Evolutionary conservation across 2,113 vertebrate genomes (phyloP), one percentile per base, ranked within the genome.

Genomic region (Alligator mississippiensis): DNA sequence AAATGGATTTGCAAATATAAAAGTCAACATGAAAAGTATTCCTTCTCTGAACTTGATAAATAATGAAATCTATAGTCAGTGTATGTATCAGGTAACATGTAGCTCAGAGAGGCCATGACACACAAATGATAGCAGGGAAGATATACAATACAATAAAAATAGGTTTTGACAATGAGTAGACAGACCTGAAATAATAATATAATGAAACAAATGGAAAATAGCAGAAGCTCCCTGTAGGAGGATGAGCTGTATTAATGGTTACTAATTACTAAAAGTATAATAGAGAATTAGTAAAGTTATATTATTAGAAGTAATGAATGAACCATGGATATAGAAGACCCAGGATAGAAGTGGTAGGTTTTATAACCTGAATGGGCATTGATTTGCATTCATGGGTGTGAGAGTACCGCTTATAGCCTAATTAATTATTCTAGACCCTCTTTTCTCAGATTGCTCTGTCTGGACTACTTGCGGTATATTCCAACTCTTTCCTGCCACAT

Each of bases 251-350:
- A 58, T 25, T n/a, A 54, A 34, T 61, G 6, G 3, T 63, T 82
- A 74, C 24, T 72, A 77, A 14, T 18, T 77, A 74, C 54, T 87
- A 22, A 82, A 59, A 60, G 13, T 15, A 91, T 13, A 72, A 19
- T 47, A 85, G 19, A 84, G 63, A 38, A 28, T 15, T 5, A 47
- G 4, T 15, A 34, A 85, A 95, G 30, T 57, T 83, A 5, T 84
- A 80, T 60, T n/a, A 94, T 30, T 55, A 85, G 84, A 91, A 91
- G 83, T 90, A 75, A 93, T 87, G 11, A 59, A 61, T 83, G 57
- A 27, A 25, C 15, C 47, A 19, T 13, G 57, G 66, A 57, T 15
- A 87, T 0, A 64, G 54, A 86, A 55, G 27, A 22, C 9, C 64
- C 21, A 85, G 70, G 85, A 80, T 2, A 34, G 61, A 87, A 9